Evolutionary conservation across 2,888 invertebrate species (phyloP).

Genomic region (Latrodectus elegans): DNA sequence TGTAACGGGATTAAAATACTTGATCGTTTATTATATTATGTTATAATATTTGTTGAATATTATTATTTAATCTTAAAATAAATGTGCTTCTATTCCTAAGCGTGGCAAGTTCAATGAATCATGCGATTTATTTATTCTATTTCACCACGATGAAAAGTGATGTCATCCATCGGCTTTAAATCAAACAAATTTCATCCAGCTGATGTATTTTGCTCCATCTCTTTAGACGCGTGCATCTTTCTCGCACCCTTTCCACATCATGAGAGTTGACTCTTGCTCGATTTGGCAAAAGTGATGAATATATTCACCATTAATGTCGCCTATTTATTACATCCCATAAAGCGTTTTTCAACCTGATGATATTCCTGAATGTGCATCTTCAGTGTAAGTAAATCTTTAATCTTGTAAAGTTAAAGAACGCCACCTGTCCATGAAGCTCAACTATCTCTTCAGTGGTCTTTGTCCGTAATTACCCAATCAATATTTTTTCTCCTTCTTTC

Average conservation of each 20-base stretch:
- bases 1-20: no score
- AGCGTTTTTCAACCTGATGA: conserved; percentile 46
- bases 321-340: conserved; percentile 55
- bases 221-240: neutral
- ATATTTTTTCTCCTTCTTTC: conserved; percentile 55
- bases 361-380: conserved; percentile 30
- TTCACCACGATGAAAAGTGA: no score
- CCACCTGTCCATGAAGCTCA: conserved; percentile 43
- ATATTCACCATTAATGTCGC: conserved; percentile 27
- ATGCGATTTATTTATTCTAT: no score
- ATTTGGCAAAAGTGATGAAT: conserved; percentile 18
- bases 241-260: neutral
- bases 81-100: no score
- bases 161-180: no score
- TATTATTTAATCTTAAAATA: no score
- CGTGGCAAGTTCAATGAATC: no score
- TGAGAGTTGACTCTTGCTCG: conserved; percentile 7
- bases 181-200: neutral
- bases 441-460: conserved; percentile 38
- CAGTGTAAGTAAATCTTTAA: conserved; percentile 62
- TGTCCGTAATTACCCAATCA: conserved; percentile 54
- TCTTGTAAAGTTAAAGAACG: conserved; percentile 45
- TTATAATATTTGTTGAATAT: no score
- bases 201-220: conserved; percentile 1
- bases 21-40: no score